A percentile compares a stretch with the other conserved stretches of the same genome.
phyloP scores from a whole-genome alignment of 2,113 vertebrate genomes.

The Tor tambroides region DNA sequence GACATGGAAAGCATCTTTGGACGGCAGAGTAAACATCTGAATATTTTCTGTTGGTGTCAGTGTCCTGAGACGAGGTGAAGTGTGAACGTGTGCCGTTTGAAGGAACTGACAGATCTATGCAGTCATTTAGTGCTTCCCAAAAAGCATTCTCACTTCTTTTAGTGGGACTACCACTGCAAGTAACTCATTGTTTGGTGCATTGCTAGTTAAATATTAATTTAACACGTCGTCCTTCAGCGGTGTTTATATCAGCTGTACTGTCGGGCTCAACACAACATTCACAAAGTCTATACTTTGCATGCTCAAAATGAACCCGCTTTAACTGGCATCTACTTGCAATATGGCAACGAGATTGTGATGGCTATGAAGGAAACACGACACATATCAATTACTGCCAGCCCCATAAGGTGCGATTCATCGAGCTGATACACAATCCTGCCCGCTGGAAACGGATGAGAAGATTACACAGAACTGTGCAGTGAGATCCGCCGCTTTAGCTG shows the following conservation, averaged over 20 bases:
- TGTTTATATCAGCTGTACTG: neutral
- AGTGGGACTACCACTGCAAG: neutral
- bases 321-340: neutral
- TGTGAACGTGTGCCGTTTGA: neutral
- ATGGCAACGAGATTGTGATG: neutral
- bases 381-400: neutral
- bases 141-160: neutral
- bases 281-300: neutral
- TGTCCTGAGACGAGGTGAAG: neutral
- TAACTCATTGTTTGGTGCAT: neutral
- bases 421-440: neutral
- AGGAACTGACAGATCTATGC: neutral
- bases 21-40: neutral
- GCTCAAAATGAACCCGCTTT: neutral
- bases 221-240: neutral
- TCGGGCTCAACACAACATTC: neutral
- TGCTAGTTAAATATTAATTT: neutral
- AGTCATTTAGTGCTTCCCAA: neutral
- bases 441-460: neutral
- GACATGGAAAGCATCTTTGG: neutral
- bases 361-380: neutral
- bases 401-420: neutral
- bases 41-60: neutral
- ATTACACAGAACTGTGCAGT: neutral
- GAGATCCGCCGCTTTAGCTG: too few species aligned